phyloP scores from a whole-genome alignment of 2,888 invertebrate genomes.

The Crocallis elinguaria region DNA sequence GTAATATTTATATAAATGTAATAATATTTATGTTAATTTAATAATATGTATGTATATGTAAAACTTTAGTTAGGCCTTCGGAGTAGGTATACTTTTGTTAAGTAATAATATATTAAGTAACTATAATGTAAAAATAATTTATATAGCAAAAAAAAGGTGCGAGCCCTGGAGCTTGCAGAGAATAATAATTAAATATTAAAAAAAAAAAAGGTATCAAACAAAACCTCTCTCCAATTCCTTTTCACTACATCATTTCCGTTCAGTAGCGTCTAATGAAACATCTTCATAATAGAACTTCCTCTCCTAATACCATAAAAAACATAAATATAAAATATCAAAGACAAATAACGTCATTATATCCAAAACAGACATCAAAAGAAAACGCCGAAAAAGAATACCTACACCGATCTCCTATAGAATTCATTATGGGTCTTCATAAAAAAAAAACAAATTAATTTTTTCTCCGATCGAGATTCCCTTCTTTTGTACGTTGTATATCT shows the following conservation, averaged over 20 bases:
- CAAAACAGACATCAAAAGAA: constrained; percentile 67
- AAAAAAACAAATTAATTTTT: constrained; percentile 79
- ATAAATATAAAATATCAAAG: constrained; percentile 65
- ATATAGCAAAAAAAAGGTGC: too few species aligned
- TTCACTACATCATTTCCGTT: constrained; percentile 13
- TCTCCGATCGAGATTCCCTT: constrained; percentile 55
- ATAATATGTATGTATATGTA: too few species aligned
- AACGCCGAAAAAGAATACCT: constrained; percentile 68
- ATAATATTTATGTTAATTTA: too few species aligned
- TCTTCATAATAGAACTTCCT: constrained; percentile 38
- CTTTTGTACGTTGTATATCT: constrained; percentile 57
- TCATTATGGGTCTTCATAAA: constrained; percentile 35
- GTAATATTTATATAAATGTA: too few species aligned
- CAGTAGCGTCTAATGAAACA: constrained; percentile 37
- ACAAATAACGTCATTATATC: constrained; percentile 74
- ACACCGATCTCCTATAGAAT: constrained; percentile 27
- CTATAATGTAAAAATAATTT: too few species aligned
- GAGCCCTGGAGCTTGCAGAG: too few species aligned
- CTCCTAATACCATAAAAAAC: constrained; percentile 42
- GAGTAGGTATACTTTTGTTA: too few species aligned
- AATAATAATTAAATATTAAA: too few species aligned
- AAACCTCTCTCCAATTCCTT: neutral
- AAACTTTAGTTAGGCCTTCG: too few species aligned
- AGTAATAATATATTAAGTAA: too few species aligned
- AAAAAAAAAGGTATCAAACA: neutral